Evolutionary conservation across 1,140 invertebrate genomes (phyloP).

Genomic region (Melanaphis sacchari): DNA sequence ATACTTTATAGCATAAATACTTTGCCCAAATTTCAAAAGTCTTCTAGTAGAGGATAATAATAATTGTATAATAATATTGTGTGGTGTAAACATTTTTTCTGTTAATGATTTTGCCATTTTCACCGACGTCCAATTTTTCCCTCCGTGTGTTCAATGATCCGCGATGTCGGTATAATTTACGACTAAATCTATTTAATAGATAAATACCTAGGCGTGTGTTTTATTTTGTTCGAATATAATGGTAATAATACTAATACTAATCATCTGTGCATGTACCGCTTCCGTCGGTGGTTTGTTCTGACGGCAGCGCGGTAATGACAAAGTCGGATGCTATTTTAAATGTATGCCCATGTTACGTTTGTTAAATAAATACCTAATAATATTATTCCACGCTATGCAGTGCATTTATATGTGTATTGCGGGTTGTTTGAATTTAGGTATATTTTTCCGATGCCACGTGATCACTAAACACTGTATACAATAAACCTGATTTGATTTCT

Average conservation of each 20-base stretch:
- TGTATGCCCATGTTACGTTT: neutral
- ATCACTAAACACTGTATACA: neutral
- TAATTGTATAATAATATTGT: no score
- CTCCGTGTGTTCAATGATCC: neutral
- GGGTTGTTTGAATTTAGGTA: neutral
- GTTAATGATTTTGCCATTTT: neutral
- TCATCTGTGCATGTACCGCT: neutral
- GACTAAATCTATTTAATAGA: neutral
- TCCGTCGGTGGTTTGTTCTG: neutral
- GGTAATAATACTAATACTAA: neutral
- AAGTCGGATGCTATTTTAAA: neutral
- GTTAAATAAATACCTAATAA: neutral
- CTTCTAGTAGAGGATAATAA: rapidly evolving
- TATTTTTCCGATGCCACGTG: neutral
- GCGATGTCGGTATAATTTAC: neutral
- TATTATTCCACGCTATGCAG: neutral
- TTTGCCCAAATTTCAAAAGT: no score
- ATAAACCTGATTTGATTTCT: neutral
- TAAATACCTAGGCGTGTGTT: neutral
- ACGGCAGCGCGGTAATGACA: neutral
- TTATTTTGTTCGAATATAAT: neutral
- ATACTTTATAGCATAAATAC: no score
- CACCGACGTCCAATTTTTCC: neutral
- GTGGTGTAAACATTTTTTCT: no score
- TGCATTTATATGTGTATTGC: neutral